Base-by-base conservation (phyloP, 2,113 vertebrate species). In the Myxocyprinus asiaticus region DNA sequence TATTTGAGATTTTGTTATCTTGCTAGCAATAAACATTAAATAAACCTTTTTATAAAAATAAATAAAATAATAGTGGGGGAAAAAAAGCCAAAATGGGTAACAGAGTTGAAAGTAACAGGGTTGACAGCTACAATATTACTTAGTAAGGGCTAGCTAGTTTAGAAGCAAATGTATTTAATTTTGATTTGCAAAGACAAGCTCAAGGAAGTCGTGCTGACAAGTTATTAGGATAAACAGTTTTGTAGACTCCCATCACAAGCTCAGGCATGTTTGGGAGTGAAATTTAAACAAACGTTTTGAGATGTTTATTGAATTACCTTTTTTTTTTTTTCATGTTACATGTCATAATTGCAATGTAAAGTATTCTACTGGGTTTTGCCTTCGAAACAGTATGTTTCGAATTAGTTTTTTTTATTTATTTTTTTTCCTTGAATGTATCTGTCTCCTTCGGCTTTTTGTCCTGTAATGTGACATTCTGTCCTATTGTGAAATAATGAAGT, bases 221-320 rank as follows among this genome's bases (percentile, higher is more conserved):
- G 75, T 66, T 10, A 78, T 78, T 78, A 80, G 22, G 9, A 78
- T 76, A 78, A 65, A 66, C 12, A 6, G 3, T 65, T n/a, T 58
- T 59, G 64, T 81, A 84, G 78, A 81, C 74, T 65, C 71, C 63
- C 74, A n/a, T 65, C 73, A 81, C 76, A 84, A 78, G 83, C 70
- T 79, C 42, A 2, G 69, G 51, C 79, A 81, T 7, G 76, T 75
- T 75, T 48, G 3, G 10, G 56, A 74, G 14, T 62, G 66, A 84
- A 59, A 62, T 78, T 59, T 59, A 68, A 50, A 74, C 68, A 76
- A 72, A 47, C 15, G 59, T 78, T 70, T 66, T 61, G 58, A 76
- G 53, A 70, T 78, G 76, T 84, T 78, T 78, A 81, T 81, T 69
- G 61, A 62, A 44, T 51, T 68, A 51, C 44, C 43, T 44, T 22